Conservation (phyloP, 2,113 vertebrate species). For the Nannobrachium achirus region DNA sequence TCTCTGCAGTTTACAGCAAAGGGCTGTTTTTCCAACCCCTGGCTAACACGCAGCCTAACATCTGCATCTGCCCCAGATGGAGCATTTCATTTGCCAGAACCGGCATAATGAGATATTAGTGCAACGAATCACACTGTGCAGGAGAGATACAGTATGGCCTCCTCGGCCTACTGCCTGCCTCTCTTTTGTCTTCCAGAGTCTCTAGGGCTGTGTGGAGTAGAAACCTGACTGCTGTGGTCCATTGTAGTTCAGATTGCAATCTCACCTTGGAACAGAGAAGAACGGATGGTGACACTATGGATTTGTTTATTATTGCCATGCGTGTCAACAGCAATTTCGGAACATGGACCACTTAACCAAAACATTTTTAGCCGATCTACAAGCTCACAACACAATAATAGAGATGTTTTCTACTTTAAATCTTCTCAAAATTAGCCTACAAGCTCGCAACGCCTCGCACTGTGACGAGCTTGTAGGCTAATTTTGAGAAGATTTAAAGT, state of each 20-base stretch:
- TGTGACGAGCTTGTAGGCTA: too few species aligned
- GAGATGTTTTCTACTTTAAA: too few species aligned
- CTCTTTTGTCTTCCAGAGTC: slow-evolving; percentile 43
- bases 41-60: neutral
- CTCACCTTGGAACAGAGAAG: slow-evolving; percentile 42
- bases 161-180: slow-evolving; percentile 1
- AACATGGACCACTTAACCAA: too few species aligned
- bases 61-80: slow-evolving; percentile 2
- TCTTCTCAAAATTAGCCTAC: too few species aligned
- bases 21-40: neutral
- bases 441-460: too few species aligned
- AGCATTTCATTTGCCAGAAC: slow-evolving; percentile 24
- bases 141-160: slow-evolving; percentile 17
- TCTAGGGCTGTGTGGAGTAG: slow-evolving; percentile 16
- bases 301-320: slow-evolving; percentile 34
- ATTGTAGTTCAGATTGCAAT: slow-evolving; percentile 64
- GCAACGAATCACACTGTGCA: slow-evolving; percentile 18
- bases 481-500: too few species aligned
- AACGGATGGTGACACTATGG: slow-evolving; percentile 49
- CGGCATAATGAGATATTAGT: slow-evolving; percentile 1
- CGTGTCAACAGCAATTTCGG: too few species aligned
- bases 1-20: neutral
- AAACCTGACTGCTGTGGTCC: slow-evolving; percentile 30
- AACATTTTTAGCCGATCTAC: too few species aligned
- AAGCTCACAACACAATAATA: too few species aligned